Evolutionary conservation across 2,797 vertebrate genomes (phyloP).

Genomic region (Scolopax bukidnonensis): DNA sequence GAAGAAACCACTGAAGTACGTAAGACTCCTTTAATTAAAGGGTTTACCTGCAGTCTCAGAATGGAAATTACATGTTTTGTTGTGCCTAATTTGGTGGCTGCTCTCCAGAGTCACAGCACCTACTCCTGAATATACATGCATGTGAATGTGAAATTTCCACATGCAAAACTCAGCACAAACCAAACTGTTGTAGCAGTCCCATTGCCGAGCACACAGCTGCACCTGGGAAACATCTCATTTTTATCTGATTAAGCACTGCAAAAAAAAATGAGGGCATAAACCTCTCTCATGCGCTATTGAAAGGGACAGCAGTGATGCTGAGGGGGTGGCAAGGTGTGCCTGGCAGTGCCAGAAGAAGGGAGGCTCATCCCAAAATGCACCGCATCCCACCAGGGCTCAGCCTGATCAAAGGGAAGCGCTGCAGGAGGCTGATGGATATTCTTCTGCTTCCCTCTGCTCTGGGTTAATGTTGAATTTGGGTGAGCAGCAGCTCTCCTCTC

Average conservation of each 20-base stretch:
- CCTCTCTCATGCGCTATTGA: constrained; percentile 8
- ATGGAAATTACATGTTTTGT: constrained; percentile 8
- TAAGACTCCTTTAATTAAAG: constrained; percentile 59
- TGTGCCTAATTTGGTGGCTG: constrained; percentile 9
- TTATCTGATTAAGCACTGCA: neutral
- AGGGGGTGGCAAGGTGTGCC: neutral
- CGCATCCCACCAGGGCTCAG: accelerated
- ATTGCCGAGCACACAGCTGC: neutral
- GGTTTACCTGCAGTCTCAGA: constrained; percentile 34
- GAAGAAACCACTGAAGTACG: constrained; percentile 36
- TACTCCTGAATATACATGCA: neutral
- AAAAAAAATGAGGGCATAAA: neutral
- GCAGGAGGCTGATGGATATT: neutral
- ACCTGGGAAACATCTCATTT: neutral
- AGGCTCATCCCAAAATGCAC: neutral
- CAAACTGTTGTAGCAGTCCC: neutral
- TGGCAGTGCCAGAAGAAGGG: accelerated
- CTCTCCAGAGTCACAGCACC: neutral
- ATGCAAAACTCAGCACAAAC: neutral
- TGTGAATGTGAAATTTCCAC: neutral
- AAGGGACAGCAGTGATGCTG: neutral
- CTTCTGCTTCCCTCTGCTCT: neutral
- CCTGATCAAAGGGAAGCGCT: neutral
- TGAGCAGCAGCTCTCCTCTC: neutral
- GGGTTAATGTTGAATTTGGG: neutral